A percentile compares a stretch with the other conserved stretches of the same genome.
phyloP scores from a whole-genome alignment of 2,797 vertebrate genomes.

The Enteromius afrohamiltoni region DNA sequence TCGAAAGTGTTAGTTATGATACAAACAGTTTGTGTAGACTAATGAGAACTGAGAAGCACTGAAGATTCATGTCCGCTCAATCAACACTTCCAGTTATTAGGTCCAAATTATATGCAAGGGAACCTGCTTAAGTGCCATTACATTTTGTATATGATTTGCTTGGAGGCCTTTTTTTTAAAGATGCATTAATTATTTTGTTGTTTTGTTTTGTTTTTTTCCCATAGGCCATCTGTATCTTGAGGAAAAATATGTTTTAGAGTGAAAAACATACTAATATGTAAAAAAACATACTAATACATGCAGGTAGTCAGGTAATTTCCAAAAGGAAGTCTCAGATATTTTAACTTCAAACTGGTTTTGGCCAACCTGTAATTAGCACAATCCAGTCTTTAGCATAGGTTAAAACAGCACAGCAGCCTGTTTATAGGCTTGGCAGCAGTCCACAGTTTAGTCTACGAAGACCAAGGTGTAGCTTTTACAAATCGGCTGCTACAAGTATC shows the following conservation, averaged over 20 bases:
- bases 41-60: background rate
- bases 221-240: background rate
- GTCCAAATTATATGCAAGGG: background rate
- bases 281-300: background rate
- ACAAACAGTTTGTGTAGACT: background rate
- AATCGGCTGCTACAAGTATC: constrained; percentile 10
- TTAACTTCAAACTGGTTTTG: background rate
- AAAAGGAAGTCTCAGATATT: background rate
- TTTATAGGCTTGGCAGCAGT: constrained; percentile 10
- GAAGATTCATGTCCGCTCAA: background rate
- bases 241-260: background rate
- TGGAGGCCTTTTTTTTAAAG: background rate
- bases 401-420: background rate
- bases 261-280: background rate
- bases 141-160: background rate
- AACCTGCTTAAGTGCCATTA: background rate
- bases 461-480: background rate
- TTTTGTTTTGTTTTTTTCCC: background rate
- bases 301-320: background rate
- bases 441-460: background rate
- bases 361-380: constrained; percentile 3
- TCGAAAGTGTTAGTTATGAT: background rate
- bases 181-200: background rate
- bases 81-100: constrained; percentile 12
- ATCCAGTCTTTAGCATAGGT: background rate